phyloP scores from a whole-genome alignment of 2,888 invertebrate species.

The Lissonota sp. region DNA sequence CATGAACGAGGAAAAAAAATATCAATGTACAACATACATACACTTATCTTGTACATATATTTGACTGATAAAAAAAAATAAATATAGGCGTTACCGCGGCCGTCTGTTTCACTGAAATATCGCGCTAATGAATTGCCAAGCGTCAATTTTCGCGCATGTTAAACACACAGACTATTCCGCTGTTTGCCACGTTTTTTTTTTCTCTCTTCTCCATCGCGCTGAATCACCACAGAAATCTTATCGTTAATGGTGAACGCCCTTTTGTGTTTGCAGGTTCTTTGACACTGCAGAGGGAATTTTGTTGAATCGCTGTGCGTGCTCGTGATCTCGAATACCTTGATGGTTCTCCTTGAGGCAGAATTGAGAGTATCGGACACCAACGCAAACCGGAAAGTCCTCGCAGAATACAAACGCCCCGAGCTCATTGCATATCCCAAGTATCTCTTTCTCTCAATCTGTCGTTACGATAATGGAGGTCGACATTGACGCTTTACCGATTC shows the following conservation, averaged over 20 bases:
- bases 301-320: conserved; percentile 20
- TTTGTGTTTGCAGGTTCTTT: conserved; percentile 43
- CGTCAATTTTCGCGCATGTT: no score
- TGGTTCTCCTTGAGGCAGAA: conserved; percentile 48
- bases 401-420: conserved; percentile 33
- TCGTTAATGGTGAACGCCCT: not conserved
- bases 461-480: conserved; percentile 64
- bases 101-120: not conserved
- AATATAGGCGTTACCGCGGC: not conserved
- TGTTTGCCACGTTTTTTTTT: no score
- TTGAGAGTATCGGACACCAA: conserved; percentile 10
- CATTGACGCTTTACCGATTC: conserved; percentile 49
- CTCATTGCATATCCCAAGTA: conserved; percentile 17
- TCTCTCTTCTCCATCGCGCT: no score
- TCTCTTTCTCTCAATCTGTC: no score
- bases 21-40: no score
- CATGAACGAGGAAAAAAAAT: no score
- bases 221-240: not conserved
- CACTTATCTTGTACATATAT: conserved; percentile 9
- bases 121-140: conserved; percentile 3
- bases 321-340: conserved; percentile 45
- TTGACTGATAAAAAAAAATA: conserved; percentile 26
- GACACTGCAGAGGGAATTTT: no score
- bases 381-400: conserved; percentile 58
- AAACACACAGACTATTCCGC: no score